Conservation (phyloP, 2,888 invertebrate species). For the Amphimallon solstitiale region DNA sequence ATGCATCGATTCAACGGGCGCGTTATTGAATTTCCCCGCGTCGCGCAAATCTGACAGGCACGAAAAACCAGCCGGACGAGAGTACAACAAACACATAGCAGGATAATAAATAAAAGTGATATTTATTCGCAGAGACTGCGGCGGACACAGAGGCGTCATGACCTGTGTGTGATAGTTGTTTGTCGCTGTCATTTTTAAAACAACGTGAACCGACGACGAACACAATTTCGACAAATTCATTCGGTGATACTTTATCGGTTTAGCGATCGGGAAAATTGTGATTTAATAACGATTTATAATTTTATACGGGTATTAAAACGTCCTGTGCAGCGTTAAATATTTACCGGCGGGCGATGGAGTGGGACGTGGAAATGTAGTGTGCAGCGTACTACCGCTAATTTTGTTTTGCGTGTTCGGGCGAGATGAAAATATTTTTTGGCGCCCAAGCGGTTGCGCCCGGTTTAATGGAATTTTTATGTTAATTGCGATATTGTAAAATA, state of each 20-base stretch:
- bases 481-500: too few relatives aligned
- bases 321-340: slow-evolving; percentile 36
- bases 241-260: slow-evolving; percentile 20
- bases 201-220: background rate
- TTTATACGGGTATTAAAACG: slow-evolving; percentile 21
- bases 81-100: too few relatives aligned
- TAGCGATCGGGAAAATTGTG: slow-evolving; percentile 24
- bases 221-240: background rate
- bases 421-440: too few relatives aligned
- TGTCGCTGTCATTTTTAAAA: too few relatives aligned
- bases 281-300: slow-evolving; percentile 39
- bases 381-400: slow-evolving; percentile 13
- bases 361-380: background rate
- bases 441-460: too few relatives aligned
- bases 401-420: background rate
- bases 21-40: slow-evolving; percentile 2
- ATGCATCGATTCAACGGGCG: background rate
- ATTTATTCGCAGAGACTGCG: too few relatives aligned
- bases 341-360: slow-evolving; percentile 2
- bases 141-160: too few relatives aligned
- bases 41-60: too few relatives aligned
- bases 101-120: too few relatives aligned
- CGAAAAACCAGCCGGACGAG: background rate
- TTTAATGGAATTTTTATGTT: too few relatives aligned
- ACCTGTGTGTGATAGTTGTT: too few relatives aligned